Evolutionary conservation across 2,797 vertebrate genomes (phyloP).

Genomic region (Borostomias antarcticus): DNA sequence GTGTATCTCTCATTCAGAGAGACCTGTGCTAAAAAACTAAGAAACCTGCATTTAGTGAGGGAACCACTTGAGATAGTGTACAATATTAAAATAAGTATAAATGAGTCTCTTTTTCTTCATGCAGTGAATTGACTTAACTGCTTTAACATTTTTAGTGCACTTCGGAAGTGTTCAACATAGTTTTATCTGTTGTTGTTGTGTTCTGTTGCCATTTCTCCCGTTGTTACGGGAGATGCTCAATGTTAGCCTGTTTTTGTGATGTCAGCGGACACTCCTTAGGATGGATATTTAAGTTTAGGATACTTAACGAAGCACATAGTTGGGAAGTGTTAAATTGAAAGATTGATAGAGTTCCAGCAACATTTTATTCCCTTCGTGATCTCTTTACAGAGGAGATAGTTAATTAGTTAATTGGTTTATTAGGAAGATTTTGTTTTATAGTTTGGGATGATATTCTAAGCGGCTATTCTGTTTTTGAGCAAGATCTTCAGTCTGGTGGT

Average conservation of each 20-base stretch:
- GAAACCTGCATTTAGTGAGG: constrained; percentile 17
- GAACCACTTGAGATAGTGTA: constrained; percentile 26
- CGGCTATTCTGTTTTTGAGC: background rate
- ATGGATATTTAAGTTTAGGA: background rate
- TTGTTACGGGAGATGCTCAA: constrained; percentile 48
- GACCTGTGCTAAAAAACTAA: constrained; percentile 24
- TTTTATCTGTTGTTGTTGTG: constrained; percentile 40
- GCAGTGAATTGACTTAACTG: constrained; percentile 51
- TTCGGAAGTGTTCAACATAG: constrained; percentile 64
- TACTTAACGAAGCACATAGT: background rate
- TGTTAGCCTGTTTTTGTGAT: constrained; percentile 37
- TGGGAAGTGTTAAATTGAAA: background rate
- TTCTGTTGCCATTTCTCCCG: constrained; percentile 27
- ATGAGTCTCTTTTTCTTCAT: constrained; percentile 51
- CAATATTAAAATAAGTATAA: constrained; percentile 29
- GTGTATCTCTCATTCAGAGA: constrained; percentile 22
- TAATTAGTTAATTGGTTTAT: background rate
- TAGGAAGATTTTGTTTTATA: background rate
- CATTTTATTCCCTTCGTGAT: background rate
- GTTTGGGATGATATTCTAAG: background rate
- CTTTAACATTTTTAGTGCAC: constrained; percentile 64
- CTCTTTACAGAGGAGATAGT: too few species aligned
- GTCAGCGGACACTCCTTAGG: background rate
- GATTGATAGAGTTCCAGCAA: background rate
- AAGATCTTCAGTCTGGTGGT: background rate